Evolutionary conservation across 2,113 vertebrate genomes (phyloP).

Genomic region (Coracopsis vasa): DNA sequence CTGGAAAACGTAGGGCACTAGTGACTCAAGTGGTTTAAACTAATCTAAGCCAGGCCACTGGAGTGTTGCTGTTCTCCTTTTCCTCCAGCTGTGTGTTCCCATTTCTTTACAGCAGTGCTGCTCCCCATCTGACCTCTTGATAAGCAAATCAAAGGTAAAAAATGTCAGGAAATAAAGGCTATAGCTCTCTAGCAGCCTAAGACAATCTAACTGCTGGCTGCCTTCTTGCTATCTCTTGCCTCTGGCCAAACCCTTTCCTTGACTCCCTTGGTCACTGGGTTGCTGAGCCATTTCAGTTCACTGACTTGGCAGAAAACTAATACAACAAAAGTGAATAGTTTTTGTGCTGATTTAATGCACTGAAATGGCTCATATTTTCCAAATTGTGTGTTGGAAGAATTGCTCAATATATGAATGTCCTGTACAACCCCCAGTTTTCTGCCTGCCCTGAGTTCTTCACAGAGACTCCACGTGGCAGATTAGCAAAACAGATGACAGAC

Average conservation of each 20-base stretch:
- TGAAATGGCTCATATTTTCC: neutral
- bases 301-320: neutral
- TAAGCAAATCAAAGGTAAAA: neutral
- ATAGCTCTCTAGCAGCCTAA: neutral
- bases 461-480: neutral
- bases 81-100: neutral
- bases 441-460: neutral
- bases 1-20: neutral
- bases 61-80: slow-evolving; percentile 5
- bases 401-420: neutral
- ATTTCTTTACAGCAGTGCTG: neutral
- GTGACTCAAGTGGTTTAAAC: neutral
- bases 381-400: neutral
- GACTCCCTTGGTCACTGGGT: neutral
- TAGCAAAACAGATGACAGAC: neutral
- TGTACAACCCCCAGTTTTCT: neutral
- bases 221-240: neutral
- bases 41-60: neutral
- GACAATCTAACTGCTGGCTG: neutral
- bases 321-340: neutral
- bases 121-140: neutral
- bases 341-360: neutral
- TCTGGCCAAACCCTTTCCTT: neutral
- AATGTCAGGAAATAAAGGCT: neutral
- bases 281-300: neutral